Base-by-base conservation (phyloP, 2,797 vertebrate species). In the Philypnodon macrostomus region DNA sequence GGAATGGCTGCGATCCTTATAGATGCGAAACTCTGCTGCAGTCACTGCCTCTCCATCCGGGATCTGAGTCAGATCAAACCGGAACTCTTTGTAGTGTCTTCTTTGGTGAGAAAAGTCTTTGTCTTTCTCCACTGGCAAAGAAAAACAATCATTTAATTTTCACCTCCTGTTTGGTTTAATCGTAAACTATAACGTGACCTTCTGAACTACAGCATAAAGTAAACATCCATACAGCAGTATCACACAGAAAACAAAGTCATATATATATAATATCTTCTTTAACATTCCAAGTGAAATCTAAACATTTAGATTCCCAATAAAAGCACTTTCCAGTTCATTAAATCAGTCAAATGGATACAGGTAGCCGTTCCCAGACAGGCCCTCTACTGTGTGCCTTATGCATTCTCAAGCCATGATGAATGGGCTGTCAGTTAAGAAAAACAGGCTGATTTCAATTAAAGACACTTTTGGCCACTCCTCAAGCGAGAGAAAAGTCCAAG, bases 81-180 rank as follows among this genome's bases (percentile, higher is more conserved):
- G 93, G 70, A 99, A 99, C 82, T 99, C 96, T 84, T 98, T 98
- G 89, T 94, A 98, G 88, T 99, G 95, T 78, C 96, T 86, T 80
- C 95, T 87, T 66, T 98, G 96, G 85, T 96, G 96, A 77, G 97
- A 98, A 88, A 98, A 98, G 78, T 99, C 95, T 85, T 96, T 96
- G 85, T 99, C 97, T 87, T 94, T 92, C 90, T 99, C 97, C 73
- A 99, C 97, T 99, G 71, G 46, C 60, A 78, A 75, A 72, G 60
- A 72, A 81, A 79, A 79, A 33, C 38, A 68, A 62, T 31, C 73
- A 63, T 58, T 49, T 63, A 16, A 63, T 44, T 70, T 75, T 63
- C 18, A 75, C 32, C 31, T 35, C 52, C 58, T 65, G 59, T 8
- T 39, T 59, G 60, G 15, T 18, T 36, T 18, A 14, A 58, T 70